Evolutionary conservation across 2,113 vertebrate genomes (phyloP).

Genomic region (Ceuthmochares aereus): DNA sequence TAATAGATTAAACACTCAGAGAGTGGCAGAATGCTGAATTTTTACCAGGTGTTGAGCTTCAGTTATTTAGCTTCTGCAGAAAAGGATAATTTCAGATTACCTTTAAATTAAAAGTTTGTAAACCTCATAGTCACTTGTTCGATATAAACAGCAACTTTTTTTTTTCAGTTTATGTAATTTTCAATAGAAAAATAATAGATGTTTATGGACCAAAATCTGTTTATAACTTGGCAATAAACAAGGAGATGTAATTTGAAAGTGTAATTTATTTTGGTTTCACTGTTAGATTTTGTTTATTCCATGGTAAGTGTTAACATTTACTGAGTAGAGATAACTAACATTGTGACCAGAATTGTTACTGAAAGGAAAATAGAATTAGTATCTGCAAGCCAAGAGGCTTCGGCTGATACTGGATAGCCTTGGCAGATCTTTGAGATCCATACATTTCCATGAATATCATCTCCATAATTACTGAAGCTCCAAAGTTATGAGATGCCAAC

Average conservation of each 20-base stretch:
- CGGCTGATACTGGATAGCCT: neutral
- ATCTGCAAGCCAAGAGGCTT: neutral
- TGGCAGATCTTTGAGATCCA: neutral
- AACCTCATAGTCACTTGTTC: neutral
- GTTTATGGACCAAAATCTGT: neutral
- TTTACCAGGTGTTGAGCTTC: neutral
- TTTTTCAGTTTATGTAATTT: neutral
- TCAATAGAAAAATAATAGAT: neutral
- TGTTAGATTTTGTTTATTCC: neutral
- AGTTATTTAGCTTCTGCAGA: neutral
- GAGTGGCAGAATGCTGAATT: neutral
- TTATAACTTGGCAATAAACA: neutral
- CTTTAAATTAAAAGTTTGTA: neutral
- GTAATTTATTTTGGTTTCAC: neutral
- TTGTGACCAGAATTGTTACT: neutral
- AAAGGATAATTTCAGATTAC: constrained; percentile 1
- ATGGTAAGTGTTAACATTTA: neutral
- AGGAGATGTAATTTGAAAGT: neutral
- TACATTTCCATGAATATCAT: neutral
- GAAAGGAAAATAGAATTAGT: neutral
- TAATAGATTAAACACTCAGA: neutral
- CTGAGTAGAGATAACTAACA: accelerated
- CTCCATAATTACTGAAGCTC: neutral
- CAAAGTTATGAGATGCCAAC: neutral
- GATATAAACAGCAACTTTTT: neutral